Evolutionary conservation across 2,888 invertebrate genomes (phyloP).

Genomic region (Clanis bilineata): DNA sequence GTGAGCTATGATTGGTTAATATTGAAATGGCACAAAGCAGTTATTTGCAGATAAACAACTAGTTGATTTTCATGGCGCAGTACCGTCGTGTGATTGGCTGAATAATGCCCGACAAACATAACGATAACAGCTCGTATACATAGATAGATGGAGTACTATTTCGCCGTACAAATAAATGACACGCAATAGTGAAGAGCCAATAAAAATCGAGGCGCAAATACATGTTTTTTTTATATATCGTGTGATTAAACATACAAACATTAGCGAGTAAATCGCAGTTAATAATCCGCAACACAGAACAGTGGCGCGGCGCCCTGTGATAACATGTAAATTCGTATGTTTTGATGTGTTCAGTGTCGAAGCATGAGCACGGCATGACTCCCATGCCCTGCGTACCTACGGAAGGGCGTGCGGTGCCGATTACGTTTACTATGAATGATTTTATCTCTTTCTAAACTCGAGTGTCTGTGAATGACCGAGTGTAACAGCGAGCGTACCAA

Average conservation of each 20-base stretch:
- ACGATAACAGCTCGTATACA: conserved; percentile 37
- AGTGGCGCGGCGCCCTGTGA: conserved; percentile 48
- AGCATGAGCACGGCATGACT: conserved; percentile 79
- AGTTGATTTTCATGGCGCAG: conserved; percentile 14
- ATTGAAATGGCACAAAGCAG: conserved; percentile 26
- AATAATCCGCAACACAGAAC: conserved; percentile 41
- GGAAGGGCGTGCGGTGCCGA: conserved; percentile 76
- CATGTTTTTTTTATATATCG: conserved; percentile 67
- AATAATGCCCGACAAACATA: conserved; percentile 33
- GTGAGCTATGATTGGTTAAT: conserved; percentile 35
- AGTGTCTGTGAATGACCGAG: conserved; percentile 81
- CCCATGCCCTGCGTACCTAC: conserved; percentile 80
- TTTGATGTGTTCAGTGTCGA: conserved; percentile 61
- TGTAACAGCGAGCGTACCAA: conserved; percentile 78
- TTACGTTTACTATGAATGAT: conserved; percentile 83
- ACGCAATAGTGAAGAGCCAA: conserved; percentile 77
- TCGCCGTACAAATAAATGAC: conserved; percentile 78
- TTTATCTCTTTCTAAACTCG: conserved; percentile 81
- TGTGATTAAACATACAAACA: conserved; percentile 62
- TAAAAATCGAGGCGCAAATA: conserved; percentile 78
- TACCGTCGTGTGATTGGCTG: conserved; percentile 35
- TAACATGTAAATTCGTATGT: conserved; percentile 61
- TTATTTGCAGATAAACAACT: conserved; percentile 29
- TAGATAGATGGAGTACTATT: conserved; percentile 55
- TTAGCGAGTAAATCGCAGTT: conserved; percentile 52